Evolutionary conservation across 1,140 invertebrate species (phyloP).

Genomic region (Brachionus asplanchnoidis): DNA sequence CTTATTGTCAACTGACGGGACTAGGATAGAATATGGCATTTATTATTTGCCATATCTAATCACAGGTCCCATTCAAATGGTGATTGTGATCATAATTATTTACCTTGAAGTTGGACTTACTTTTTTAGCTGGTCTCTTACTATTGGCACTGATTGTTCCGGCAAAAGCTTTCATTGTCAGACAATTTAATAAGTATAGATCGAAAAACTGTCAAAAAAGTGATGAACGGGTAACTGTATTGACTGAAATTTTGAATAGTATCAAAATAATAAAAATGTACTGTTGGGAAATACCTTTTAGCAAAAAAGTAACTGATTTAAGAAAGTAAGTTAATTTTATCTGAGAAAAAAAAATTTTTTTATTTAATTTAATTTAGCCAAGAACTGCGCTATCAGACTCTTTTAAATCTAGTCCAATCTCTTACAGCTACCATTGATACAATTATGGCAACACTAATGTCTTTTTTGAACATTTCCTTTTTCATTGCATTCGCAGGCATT

Average conservation of each 20-base stretch:
- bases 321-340: constrained; percentile 11
- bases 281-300: constrained; percentile 51
- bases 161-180: constrained; percentile 12
- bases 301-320: neutral
- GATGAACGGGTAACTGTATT: constrained; percentile 78
- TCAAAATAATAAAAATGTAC: constrained; percentile 82
- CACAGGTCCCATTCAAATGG: constrained; percentile 25
- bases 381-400: neutral
- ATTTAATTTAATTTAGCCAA: neutral
- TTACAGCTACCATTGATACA: constrained; percentile 22
- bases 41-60: constrained; percentile 33
- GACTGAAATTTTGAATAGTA: constrained; percentile 83
- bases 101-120: neutral
- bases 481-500: neutral
- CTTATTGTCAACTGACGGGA: constrained; percentile 14
- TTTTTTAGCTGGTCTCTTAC: neutral
- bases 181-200: constrained; percentile 2
- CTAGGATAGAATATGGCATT: constrained; percentile 20
- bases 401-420: constrained; percentile 8
- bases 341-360: neutral
- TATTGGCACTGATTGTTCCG: constrained; percentile 1
- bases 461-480: constrained; percentile 31
- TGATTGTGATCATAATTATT: constrained; percentile 4
- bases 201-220: constrained; percentile 28
- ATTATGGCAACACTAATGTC: constrained; percentile 34